A percentile compares a stretch with the other conserved stretches of the same genome.
phyloP scores from a whole-genome alignment of 1,140 invertebrate species.

The Galendromus occidentalis region DNA sequence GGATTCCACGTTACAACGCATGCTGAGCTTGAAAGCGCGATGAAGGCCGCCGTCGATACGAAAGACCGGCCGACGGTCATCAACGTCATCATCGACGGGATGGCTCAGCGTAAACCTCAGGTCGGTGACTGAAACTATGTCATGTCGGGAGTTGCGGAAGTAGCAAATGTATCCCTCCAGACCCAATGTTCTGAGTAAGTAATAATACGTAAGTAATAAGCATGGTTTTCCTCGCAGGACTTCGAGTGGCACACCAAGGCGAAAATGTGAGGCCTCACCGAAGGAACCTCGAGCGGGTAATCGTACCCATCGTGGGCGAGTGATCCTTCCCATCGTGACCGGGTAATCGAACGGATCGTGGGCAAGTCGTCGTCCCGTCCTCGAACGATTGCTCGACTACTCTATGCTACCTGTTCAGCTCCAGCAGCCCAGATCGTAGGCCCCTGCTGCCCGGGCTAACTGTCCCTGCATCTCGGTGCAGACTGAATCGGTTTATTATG shows the following conservation, averaged over 20 bases:
- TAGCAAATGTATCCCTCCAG: too few species aligned
- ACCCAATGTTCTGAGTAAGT: background rate
- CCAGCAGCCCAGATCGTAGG: too few species aligned
- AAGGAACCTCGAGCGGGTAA: too few species aligned
- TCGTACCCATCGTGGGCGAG: background rate
- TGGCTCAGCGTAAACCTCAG: constrained; percentile 70
- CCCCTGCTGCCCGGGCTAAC: too few species aligned
- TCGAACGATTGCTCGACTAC: too few species aligned
- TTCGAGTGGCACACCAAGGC: constrained; percentile 31
- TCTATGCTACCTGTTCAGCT: too few species aligned
- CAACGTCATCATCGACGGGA: constrained; percentile 70
- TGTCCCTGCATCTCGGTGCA: too few species aligned
- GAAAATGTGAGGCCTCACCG: constrained; percentile 8
- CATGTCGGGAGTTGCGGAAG: too few species aligned
- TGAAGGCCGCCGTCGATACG: constrained; percentile 40
- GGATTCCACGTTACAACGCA: constrained; percentile 59
- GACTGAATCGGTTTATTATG: too few species aligned
- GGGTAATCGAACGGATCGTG: too few species aligned
- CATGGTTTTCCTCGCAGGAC: constrained; percentile 21
- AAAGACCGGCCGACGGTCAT: constrained; percentile 59
- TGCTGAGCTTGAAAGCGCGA: constrained; percentile 45
- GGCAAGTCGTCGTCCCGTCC: too few species aligned
- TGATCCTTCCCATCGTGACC: background rate
- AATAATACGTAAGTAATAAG: background rate
- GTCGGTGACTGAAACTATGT: constrained; percentile 25